Conservation (phyloP, 2,113 vertebrate genomes). For the Accipiter cooperii region DNA sequence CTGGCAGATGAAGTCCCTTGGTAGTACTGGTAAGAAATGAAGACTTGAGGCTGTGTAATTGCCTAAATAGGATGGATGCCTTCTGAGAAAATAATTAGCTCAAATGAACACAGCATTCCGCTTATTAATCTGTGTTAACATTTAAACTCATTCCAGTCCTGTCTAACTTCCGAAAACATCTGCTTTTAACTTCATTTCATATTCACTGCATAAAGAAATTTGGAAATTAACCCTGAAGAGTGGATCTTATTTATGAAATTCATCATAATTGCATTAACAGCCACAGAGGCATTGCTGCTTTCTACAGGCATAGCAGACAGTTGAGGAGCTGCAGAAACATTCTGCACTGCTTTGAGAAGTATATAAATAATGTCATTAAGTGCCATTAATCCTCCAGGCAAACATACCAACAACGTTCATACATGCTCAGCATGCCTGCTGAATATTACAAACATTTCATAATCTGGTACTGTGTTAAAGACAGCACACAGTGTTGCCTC, state of each 20-base stretch:
- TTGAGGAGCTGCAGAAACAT: neutral
- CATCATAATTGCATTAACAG: neutral
- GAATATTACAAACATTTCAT: neutral
- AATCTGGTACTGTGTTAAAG: neutral
- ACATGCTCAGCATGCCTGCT: neutral
- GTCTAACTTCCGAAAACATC: conserved; percentile 3
- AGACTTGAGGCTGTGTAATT: conserved; percentile 46
- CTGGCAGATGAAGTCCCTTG: neutral
- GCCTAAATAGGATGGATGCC: conserved; percentile 32
- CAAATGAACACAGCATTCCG: conserved; percentile 31
- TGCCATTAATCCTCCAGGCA: neutral
- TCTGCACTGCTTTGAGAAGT: neutral
- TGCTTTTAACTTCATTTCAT: conserved; percentile 23
- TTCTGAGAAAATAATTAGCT: conserved; percentile 50
- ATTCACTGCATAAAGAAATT: neutral
- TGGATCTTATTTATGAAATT: neutral
- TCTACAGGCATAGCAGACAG: neutral
- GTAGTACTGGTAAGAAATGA: neutral
- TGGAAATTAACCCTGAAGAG: conserved; percentile 1
- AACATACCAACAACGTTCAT: neutral
- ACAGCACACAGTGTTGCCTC: neutral
- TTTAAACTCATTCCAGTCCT: conserved; percentile 18
- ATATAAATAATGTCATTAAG: neutral
- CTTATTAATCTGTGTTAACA: conserved; percentile 39
- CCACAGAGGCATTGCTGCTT: neutral